Conservation (phyloP, 2,888 invertebrate species). For the Imbricaverruca yamaguchii region DNA sequence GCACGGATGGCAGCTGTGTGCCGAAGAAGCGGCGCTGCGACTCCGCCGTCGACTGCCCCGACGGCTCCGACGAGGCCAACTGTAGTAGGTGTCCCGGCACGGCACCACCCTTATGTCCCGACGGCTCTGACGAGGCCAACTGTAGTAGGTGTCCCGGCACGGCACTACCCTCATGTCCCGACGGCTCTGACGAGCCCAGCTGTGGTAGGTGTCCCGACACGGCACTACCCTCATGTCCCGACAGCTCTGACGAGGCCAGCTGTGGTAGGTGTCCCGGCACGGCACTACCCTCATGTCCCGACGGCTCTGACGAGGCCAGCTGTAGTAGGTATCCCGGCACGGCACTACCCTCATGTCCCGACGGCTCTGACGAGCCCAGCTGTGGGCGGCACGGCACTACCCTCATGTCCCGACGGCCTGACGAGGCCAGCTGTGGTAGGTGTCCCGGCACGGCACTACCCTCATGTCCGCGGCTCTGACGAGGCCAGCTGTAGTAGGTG, state of each 20-base stretch:
- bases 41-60: slow-evolving; percentile 60
- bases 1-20: slow-evolving; percentile 85
- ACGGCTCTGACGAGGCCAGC: slow-evolving; percentile 18
- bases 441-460: slow-evolving; percentile 26
- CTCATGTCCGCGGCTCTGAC: too few relatives aligned
- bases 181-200: too few relatives aligned
- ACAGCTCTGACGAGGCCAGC: slow-evolving; percentile 13
- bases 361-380: neutral
- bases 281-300: neutral
- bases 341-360: neutral
- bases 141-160: slow-evolving; percentile 48
- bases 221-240: too few relatives aligned
- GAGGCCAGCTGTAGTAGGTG: too few relatives aligned
- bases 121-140: slow-evolving; percentile 23
- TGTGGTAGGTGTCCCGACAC: too few relatives aligned
- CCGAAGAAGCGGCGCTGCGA: slow-evolving; percentile 50
- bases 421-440: slow-evolving; percentile 58
- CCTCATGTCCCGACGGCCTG: too few relatives aligned
- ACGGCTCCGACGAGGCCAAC: slow-evolving; percentile 80
- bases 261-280: slow-evolving; percentile 48
- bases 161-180: neutral
- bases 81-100: slow-evolving; percentile 48
- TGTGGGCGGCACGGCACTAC: too few relatives aligned
- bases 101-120: neutral
- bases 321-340: slow-evolving; percentile 48